A percentile compares a stretch with the other conserved stretches of the same genome.
Evolutionary conservation across 2,113 vertebrate genomes (phyloP).

Genomic region (Glaucomys volans): DNA sequence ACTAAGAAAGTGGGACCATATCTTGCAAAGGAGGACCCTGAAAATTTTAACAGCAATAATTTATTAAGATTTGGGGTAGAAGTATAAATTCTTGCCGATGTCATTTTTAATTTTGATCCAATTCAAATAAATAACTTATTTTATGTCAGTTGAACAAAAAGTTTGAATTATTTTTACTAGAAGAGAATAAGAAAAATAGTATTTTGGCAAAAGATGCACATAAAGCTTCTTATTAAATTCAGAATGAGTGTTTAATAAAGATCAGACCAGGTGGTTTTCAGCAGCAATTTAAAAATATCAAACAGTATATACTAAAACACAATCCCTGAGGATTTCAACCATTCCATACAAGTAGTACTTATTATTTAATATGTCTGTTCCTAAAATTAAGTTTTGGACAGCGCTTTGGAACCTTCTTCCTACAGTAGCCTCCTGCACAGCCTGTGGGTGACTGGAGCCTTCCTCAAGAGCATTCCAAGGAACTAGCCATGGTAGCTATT

Average conservation of each 20-base stretch:
- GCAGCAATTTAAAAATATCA: slow-evolving; percentile 29
- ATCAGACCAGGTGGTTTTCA: not conserved
- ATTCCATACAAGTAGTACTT: not conserved
- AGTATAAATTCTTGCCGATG: slow-evolving; percentile 22
- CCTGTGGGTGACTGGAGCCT: not conserved
- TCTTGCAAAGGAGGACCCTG: not conserved
- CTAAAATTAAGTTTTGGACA: slow-evolving; percentile 9
- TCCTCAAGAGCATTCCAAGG: not conserved
- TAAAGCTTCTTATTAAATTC: slow-evolving; percentile 18
- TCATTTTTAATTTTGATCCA: slow-evolving; percentile 10
- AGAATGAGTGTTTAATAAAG: slow-evolving; percentile 37
- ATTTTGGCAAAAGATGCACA: not conserved
- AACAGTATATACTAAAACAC: not conserved
- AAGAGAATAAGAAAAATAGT: slow-evolving; percentile 9
- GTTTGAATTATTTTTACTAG: not conserved
- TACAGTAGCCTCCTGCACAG: not conserved
- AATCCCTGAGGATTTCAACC: slow-evolving; percentile 31
- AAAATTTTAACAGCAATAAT: not conserved
- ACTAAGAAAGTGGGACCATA: not conserved
- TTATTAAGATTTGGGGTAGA: not conserved
- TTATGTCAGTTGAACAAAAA: not conserved
- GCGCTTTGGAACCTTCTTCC: not conserved
- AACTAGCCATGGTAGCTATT: not conserved
- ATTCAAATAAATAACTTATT: not conserved
- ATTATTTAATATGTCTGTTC: not conserved